These are phyloP conservation scores for Rhinichthys osculus DNA, from an alignment of 2,797 vertebrate genomes.

Conservation along the genomic window DNA sequence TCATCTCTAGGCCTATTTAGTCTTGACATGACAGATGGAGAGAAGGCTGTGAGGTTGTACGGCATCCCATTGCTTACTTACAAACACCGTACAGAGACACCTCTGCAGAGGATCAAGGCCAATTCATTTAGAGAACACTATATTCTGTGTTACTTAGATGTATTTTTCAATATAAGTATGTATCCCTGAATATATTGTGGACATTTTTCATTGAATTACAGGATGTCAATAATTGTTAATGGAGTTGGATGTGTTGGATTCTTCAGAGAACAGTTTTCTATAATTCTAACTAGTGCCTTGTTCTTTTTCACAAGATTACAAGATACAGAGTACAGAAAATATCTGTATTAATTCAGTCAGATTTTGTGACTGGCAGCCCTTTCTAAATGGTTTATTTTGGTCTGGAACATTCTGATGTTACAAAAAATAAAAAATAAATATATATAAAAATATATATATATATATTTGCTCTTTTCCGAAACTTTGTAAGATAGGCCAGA, in stretches of 20 bases:
- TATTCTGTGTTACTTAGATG: not conserved
- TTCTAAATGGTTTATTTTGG: slow-evolving; percentile 12
- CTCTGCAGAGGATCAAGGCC: slow-evolving; percentile 34
- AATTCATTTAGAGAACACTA: slow-evolving; percentile 37
- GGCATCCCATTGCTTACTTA: slow-evolving; percentile 10
- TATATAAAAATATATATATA: too few species aligned
- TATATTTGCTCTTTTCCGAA: not conserved
- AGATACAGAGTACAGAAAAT: not conserved
- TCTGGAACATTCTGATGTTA: not conserved
- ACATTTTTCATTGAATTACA: slow-evolving; percentile 32
- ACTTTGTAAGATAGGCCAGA: not conserved
- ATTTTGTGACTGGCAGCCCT: slow-evolving; percentile 1
- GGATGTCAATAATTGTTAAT: slow-evolving; percentile 30
- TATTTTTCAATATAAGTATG: not conserved
- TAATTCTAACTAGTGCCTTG: slow-evolving; percentile 4
- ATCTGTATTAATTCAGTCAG: not conserved
- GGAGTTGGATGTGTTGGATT: slow-evolving; percentile 15
- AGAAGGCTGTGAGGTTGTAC: slow-evolving; percentile 11
- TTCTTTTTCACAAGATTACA: slow-evolving; percentile 35
- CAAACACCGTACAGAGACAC: slow-evolving; percentile 39
- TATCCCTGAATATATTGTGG: not conserved
- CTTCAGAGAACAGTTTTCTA: slow-evolving; percentile 17
- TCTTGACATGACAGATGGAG: slow-evolving; percentile 52
- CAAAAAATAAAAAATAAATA: too few species aligned
- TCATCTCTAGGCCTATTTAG: slow-evolving; percentile 48